Percentiles rank a stretch among this genome's conserved stretches.
phyloP scores from a whole-genome alignment of 2,888 invertebrate genomes.

The Steinernema carpocapsae region DNA sequence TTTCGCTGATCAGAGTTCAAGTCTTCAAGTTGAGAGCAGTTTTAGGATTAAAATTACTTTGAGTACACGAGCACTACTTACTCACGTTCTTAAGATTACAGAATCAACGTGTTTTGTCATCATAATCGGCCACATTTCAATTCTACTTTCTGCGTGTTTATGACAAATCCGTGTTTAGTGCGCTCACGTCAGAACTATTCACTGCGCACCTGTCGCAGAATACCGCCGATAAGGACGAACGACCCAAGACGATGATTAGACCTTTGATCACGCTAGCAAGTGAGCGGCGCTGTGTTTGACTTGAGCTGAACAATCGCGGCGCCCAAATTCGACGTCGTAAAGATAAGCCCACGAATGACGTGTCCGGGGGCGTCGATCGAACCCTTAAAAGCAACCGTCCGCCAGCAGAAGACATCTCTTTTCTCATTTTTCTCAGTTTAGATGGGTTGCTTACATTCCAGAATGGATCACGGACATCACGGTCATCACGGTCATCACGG shows the following conservation, averaged over 20 bases:
- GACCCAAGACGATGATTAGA: background rate
- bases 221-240: background rate
- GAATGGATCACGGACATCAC: conserved; percentile 17
- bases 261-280: background rate
- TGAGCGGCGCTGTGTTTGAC: background rate
- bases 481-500: too few relatives aligned
- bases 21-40: too few relatives aligned
- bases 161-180: too few relatives aligned
- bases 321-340: background rate
- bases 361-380: conserved; percentile 14
- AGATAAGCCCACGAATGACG: conserved; percentile 26
- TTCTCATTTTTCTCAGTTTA: background rate
- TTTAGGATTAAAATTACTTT: too few relatives aligned
- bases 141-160: background rate
- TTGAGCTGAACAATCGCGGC: conserved; percentile 16
- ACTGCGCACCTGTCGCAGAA: too few relatives aligned
- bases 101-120: too few relatives aligned
- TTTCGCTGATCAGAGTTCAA: too few relatives aligned
- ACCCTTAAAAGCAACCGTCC: conserved; percentile 5
- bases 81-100: too few relatives aligned
- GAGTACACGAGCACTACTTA: too few relatives aligned
- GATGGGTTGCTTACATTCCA: conserved; percentile 6
- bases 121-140: too few relatives aligned
- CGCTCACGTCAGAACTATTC: too few relatives aligned
- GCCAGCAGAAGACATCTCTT: background rate